Percentiles rank a stretch among this genome's conserved stretches.
Conservation (phyloP, 2,113 vertebrate genomes). For the Oryzias javanicus region DNA sequence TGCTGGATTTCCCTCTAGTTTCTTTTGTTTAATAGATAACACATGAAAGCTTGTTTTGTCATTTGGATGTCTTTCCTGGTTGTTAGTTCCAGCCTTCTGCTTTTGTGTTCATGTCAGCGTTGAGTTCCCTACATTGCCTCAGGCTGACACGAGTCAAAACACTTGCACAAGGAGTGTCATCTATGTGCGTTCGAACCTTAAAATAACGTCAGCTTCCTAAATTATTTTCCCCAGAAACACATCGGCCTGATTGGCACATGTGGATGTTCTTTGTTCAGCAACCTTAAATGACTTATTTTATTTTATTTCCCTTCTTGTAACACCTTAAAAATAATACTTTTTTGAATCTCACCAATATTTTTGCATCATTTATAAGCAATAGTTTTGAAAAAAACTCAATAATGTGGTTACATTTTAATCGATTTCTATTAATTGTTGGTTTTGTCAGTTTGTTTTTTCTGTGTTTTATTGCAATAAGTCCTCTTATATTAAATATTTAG, state of each 20-base stretch:
- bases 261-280: too few relatives aligned
- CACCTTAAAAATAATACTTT: too few relatives aligned
- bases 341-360: too few relatives aligned
- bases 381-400: too few relatives aligned
- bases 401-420: too few relatives aligned
- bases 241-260: too few relatives aligned
- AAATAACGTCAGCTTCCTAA: background rate
- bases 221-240: background rate
- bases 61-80: constrained; percentile 11
- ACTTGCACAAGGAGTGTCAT: background rate
- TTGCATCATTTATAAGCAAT: too few relatives aligned
- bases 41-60: constrained; percentile 21
- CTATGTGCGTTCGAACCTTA: background rate
- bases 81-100: constrained; percentile 17
- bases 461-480: too few relatives aligned
- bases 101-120: constrained; percentile 4
- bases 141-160: background rate
- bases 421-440: too few relatives aligned
- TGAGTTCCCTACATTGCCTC: background rate
- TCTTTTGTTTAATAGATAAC: constrained; percentile 24
- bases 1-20: constrained; percentile 28
- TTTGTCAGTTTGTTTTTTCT: too few relatives aligned
- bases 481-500: too few relatives aligned
- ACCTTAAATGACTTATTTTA: constrained; percentile 8
- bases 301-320: too few relatives aligned